Base-by-base conservation (phyloP, 2,888 invertebrate genomes). In the Phytoseiulus persimilis region DNA sequence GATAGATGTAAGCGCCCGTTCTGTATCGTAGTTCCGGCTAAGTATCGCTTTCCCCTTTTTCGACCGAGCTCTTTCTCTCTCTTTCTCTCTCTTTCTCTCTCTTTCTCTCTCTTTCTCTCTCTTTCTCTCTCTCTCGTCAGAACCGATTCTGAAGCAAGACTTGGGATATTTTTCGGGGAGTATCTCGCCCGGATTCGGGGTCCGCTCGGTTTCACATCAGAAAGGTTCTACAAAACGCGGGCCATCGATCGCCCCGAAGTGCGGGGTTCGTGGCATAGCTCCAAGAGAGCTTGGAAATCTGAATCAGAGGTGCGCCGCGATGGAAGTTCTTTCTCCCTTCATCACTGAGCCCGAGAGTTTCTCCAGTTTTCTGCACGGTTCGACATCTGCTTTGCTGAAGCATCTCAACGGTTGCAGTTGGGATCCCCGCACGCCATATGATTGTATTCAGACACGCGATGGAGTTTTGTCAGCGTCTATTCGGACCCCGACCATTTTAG, bases 1-100 rank as follows among this genome's bases (percentile, higher is more conserved):
- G 87, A 87, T 45, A 87, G 87, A 87, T 87, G 87, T 87, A 33
- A 87, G 87, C 33, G 31, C 33, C 18, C 33, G 14, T 84, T 31
- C n/a, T 84, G 33, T 3, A 23, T 31, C n/a, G 11, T 83, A 32
- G 83, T 11, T 83, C 31, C 83, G n/a, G n/a, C n/a, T n/a, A n/a
- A n/a, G n/a, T n/a, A n/a, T n/a, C n/a, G n/a, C n/a, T n/a, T n/a
- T n/a, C n/a, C n/a, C n/a, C n/a, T n/a, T n/a, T n/a, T n/a, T n/a
- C n/a, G n/a, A n/a, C n/a, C n/a, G n/a, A n/a, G n/a, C n/a, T n/a
- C n/a, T n/a, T n/a, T n/a, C n/a, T n/a, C n/a, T n/a, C n/a, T n/a
- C n/a, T n/a, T n/a, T n/a, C n/a, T n/a, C n/a, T n/a, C n/a, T n/a
- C n/a, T n/a, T n/a, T n/a, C n/a, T n/a, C n/a, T n/a, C n/a, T n/a